phyloP scores from a whole-genome alignment of 2,113 vertebrate species.

The Larimichthys crocea region DNA sequence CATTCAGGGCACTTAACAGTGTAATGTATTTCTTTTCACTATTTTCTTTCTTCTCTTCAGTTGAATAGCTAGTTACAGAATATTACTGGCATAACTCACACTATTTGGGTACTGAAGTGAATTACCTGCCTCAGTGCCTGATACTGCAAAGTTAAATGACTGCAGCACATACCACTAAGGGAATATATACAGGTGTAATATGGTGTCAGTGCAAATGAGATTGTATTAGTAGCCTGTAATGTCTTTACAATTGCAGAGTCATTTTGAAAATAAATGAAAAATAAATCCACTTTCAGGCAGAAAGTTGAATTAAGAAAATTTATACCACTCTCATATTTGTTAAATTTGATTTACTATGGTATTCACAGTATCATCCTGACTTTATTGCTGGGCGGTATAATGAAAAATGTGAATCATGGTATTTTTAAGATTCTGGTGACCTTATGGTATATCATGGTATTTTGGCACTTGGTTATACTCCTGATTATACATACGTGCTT shows the following conservation, averaged over 20 bases:
- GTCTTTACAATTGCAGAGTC: constrained; percentile 3
- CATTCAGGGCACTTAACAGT: constrained; percentile 12
- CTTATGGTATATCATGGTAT: too few species aligned
- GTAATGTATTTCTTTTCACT: neutral
- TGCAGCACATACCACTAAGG: neutral
- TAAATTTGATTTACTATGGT: neutral
- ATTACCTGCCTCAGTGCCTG: neutral
- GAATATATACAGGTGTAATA: neutral
- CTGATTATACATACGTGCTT: too few species aligned
- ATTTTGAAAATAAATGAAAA: constrained; percentile 13
- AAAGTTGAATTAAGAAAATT: neutral
- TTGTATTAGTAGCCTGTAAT: neutral
- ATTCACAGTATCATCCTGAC: neutral
- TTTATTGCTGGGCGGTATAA: too few species aligned
- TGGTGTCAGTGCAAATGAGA: neutral
- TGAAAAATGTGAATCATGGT: too few species aligned
- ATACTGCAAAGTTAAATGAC: constrained; percentile 2
- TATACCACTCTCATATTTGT: neutral
- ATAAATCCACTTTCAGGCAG: neutral
- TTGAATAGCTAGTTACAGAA: neutral
- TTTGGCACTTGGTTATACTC: too few species aligned
- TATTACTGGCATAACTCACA: neutral
- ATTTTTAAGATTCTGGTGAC: too few species aligned
- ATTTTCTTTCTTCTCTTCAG: neutral
- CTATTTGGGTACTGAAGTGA: neutral